A percentile compares a stretch with the other conserved stretches of the same genome.
These are phyloP conservation scores for Alviniconcha marisindica DNA, from an alignment of 1,140 invertebrate species.

Conservation along the genomic window DNA sequence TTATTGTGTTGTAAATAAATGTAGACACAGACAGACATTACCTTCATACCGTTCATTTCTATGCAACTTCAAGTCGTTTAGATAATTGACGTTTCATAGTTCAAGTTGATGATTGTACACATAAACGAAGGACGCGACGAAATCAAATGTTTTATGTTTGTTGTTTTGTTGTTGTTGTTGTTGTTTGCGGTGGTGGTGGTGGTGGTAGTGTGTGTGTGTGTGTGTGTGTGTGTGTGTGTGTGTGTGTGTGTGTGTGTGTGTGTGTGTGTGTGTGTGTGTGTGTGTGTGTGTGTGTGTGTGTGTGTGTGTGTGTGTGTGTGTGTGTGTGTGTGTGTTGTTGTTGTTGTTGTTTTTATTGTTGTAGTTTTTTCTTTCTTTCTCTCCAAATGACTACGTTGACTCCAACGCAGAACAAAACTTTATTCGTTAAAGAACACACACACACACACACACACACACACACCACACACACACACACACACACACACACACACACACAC, in stretches of 20 bases:
- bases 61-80: not conserved
- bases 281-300: constrained; percentile 18
- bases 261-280: not conserved
- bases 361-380: too few relatives aligned
- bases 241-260: constrained; percentile 28
- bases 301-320: constrained; percentile 26
- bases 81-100: not conserved
- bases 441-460: too few relatives aligned
- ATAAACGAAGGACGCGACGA: not conserved
- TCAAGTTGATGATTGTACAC: not conserved
- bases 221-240: constrained; percentile 10
- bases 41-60: not conserved
- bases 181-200: not conserved
- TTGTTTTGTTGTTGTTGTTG: not conserved
- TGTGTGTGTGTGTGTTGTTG: not conserved
- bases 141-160: not conserved
- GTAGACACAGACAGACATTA: too few relatives aligned
- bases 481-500: not conserved
- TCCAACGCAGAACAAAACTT: too few relatives aligned
- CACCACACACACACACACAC: not conserved
- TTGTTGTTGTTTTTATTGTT: not conserved
- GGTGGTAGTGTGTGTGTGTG: not conserved
- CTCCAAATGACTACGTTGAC: too few relatives aligned
- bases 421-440: too few relatives aligned
- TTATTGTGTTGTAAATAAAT: too few relatives aligned